A percentile compares a stretch with the other conserved stretches of the same genome.
phyloP scores from a whole-genome alignment of 2,888 invertebrate genomes.

The Marronus borbonicus region DNA sequence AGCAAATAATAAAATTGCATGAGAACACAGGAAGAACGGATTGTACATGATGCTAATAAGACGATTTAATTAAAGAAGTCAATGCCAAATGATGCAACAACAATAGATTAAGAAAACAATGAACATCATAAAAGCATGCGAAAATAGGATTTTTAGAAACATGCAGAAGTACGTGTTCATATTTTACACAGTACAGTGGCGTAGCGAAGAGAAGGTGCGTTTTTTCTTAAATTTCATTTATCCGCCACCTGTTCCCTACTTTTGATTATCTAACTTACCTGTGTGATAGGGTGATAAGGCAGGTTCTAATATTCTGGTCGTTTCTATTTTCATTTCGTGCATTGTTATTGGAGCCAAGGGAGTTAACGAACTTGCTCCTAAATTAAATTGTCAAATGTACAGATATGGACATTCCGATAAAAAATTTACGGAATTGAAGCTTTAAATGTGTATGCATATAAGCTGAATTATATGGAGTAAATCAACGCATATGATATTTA shows the following conservation, averaged over 20 bases:
- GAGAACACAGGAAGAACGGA: constrained; percentile 66
- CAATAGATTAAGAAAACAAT: constrained; percentile 57
- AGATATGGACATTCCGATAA: constrained; percentile 19
- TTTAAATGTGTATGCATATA: background rate
- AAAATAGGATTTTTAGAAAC: constrained; percentile 56
- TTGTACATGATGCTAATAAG: constrained; percentile 64
- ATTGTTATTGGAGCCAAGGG: constrained; percentile 83
- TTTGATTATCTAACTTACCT: constrained; percentile 72
- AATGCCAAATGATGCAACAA: constrained; percentile 69
- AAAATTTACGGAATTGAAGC: background rate
- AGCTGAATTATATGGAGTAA: background rate
- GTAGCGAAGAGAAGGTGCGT: constrained; percentile 50
- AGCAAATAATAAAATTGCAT: constrained; percentile 57
- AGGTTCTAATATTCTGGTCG: constrained; percentile 76
- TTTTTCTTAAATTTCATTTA: background rate
- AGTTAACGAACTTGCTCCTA: constrained; percentile 78
- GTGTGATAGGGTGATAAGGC: constrained; percentile 80
- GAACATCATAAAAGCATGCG: constrained; percentile 60
- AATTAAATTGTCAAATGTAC: constrained; percentile 54
- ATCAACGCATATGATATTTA: constrained; percentile 63
- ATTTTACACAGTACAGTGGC: constrained; percentile 61
- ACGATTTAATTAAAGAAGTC: constrained; percentile 65
- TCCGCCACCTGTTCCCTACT: constrained; percentile 42
- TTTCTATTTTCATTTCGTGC: constrained; percentile 83
- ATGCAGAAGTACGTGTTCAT: constrained; percentile 50